phyloP scores from a whole-genome alignment of 2,113 vertebrate species.

The Archilochus colubris region DNA sequence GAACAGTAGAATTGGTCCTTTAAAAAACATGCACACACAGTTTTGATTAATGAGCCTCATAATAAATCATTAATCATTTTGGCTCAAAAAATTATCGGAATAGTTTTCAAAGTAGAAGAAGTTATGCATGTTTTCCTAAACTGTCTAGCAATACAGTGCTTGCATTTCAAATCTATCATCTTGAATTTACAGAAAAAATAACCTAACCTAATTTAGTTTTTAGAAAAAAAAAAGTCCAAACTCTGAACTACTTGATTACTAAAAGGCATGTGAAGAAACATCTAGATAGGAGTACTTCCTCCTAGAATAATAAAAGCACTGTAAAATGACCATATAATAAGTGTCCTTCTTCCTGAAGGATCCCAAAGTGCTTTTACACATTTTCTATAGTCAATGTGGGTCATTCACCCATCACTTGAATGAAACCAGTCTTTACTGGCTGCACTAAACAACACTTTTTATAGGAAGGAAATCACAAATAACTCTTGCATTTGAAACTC shows the following conservation, averaged over 20 bases:
- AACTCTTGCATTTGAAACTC: slow-evolving; percentile 45
- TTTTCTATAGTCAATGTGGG: slow-evolving; percentile 45
- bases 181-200: slow-evolving; percentile 25
- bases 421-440: slow-evolving; percentile 42
- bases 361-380: slow-evolving; percentile 44
- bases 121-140: slow-evolving; percentile 48
- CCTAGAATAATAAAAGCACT: slow-evolving; percentile 40
- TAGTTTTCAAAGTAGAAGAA: slow-evolving; percentile 39
- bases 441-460: slow-evolving; percentile 32
- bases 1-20: slow-evolving; percentile 68
- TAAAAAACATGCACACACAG: slow-evolving; percentile 48
- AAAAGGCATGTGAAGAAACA: neutral
- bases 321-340: slow-evolving; percentile 32
- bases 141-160: slow-evolving; percentile 17
- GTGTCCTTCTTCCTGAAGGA: slow-evolving; percentile 44
- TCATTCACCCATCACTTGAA: slow-evolving; percentile 54
- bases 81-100: slow-evolving; percentile 67
- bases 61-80: slow-evolving; percentile 82
- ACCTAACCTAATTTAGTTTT: slow-evolving; percentile 26
- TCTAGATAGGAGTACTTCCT: slow-evolving; percentile 40
- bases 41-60: slow-evolving; percentile 81
- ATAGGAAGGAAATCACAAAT: slow-evolving; percentile 56
- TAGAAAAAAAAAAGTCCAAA: neutral
- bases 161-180: slow-evolving; percentile 50
- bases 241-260: neutral